A percentile compares a stretch with the other conserved stretches of the same genome.
phyloP scores from a whole-genome alignment of 92 coral and sea anemone genomes.

The Umimayanthus kanabou region DNA sequence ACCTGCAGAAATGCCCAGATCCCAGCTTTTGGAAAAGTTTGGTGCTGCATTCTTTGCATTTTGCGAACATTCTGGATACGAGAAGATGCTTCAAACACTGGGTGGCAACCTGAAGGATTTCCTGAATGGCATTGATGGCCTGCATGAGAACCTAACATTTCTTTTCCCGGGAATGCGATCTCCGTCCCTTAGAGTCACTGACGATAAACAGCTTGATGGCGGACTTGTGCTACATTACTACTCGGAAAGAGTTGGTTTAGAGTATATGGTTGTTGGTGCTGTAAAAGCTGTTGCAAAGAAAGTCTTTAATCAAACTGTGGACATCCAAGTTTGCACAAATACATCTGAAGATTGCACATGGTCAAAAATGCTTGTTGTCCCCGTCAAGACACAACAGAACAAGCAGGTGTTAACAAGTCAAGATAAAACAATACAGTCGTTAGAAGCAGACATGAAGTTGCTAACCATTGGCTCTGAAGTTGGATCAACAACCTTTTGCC shows the following conservation, averaged over 20 bases:
- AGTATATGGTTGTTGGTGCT: slow-evolving; percentile 87
- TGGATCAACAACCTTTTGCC: slow-evolving; percentile 82
- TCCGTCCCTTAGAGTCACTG: slow-evolving; percentile 92
- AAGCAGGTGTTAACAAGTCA: slow-evolving; percentile 48
- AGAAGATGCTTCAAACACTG: slow-evolving; percentile 73
- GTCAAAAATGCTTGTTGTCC: slow-evolving; percentile 67
- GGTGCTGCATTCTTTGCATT: slow-evolving; percentile 85
- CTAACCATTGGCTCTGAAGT: slow-evolving; percentile 76
- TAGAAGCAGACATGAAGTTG: slow-evolving; percentile 73
- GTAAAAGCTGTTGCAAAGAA: slow-evolving; percentile 81
- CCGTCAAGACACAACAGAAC: slow-evolving; percentile 56
- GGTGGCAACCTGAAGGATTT: slow-evolving; percentile 91
- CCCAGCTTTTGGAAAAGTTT: slow-evolving; percentile 83
- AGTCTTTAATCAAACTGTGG: slow-evolving; percentile 68
- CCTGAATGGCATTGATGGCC: slow-evolving; percentile 82
- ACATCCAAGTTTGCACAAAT: slow-evolving; percentile 59
- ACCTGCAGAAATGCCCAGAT: slow-evolving; percentile 66
- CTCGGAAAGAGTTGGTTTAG: slow-evolving; percentile 93
- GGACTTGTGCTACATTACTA: slow-evolving; percentile 76
- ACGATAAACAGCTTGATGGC: slow-evolving; percentile 63
- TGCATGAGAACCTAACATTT: slow-evolving; percentile 88
- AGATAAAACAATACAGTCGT: slow-evolving; percentile 56
- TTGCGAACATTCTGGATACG: slow-evolving; percentile 83
- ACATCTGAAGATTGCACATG: slow-evolving; percentile 64
- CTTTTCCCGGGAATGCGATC: slow-evolving; percentile 94